A percentile compares a stretch with the other conserved stretches of the same genome.
Conservation (phyloP, 1,140 invertebrate species). For the Drosophila bocki region DNA sequence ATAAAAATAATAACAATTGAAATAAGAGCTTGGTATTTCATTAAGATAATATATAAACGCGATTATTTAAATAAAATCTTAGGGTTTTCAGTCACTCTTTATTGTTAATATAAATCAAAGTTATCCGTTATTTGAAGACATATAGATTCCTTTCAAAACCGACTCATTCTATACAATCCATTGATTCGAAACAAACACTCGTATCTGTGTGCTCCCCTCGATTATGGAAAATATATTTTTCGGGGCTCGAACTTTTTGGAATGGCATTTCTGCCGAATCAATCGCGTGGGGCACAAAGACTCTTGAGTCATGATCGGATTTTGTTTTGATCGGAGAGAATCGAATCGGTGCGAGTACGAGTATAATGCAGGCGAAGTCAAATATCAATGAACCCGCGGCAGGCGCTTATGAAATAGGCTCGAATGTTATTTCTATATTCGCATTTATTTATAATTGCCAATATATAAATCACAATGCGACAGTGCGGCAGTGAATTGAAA, state of each 20-base stretch:
- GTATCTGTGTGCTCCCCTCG: background rate
- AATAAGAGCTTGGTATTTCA: too few species aligned
- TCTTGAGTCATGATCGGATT: slow-evolving; percentile 33
- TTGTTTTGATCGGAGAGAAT: slow-evolving; percentile 39
- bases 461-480: slow-evolving; percentile 32
- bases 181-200: background rate
- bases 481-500: slow-evolving; percentile 47
- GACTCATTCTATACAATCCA: background rate
- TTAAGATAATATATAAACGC: too few species aligned
- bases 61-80: too few species aligned
- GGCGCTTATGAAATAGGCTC: slow-evolving; percentile 77
- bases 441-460: slow-evolving; percentile 42
- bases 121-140: background rate
- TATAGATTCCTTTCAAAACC: background rate
- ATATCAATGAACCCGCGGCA: slow-evolving; percentile 75
- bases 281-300: slow-evolving; percentile 31
- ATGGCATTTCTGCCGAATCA: slow-evolving; percentile 2
- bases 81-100: too few species aligned
- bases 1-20: background rate
- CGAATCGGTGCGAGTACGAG: background rate
- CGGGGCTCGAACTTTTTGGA: slow-evolving; percentile 1
- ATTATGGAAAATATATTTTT: slow-evolving; percentile 14
- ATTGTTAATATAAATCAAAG: too few species aligned
- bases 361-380: slow-evolving; percentile 51
- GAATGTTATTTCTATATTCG: slow-evolving; percentile 48